Evolutionary conservation across 2,797 vertebrate genomes (phyloP).

Genomic region (Xenentodon cancila): DNA sequence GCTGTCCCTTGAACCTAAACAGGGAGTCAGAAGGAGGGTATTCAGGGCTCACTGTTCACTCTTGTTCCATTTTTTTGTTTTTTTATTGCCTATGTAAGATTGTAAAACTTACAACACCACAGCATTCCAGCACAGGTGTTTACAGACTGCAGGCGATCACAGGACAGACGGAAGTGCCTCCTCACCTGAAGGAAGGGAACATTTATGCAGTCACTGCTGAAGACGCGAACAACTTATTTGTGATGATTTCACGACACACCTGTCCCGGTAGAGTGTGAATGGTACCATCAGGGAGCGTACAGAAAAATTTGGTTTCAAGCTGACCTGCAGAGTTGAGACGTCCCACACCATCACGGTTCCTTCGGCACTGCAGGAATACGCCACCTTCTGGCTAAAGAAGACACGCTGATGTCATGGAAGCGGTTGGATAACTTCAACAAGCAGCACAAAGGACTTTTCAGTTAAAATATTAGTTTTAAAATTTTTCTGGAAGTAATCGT

Average conservation of each 20-base stretch:
- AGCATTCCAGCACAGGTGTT: constrained; percentile 73
- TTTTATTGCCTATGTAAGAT: neutral
- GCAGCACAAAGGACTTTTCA: too few relatives aligned
- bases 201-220: neutral
- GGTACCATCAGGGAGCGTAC: neutral
- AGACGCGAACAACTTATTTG: neutral
- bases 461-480: too few relatives aligned
- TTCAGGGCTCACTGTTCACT: neutral
- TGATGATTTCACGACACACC: neutral
- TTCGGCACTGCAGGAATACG: constrained; percentile 93
- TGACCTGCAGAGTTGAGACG: constrained; percentile 83
- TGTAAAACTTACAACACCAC: constrained; percentile 92
- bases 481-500: too few relatives aligned
- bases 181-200: constrained; percentile 69
- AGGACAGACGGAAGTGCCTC: constrained; percentile 82
- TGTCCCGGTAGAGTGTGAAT: neutral
- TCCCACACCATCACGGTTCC: constrained; percentile 91
- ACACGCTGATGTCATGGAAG: too few relatives aligned
- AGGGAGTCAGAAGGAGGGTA: neutral
- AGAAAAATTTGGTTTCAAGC: neutral
- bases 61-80: neutral
- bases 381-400: constrained; percentile 76
- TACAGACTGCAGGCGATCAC: constrained; percentile 83
- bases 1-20: constrained; percentile 83
- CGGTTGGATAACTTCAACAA: too few relatives aligned